phyloP scores from a whole-genome alignment of 2,797 vertebrate genomes.

The Syndactyla subalaris region DNA sequence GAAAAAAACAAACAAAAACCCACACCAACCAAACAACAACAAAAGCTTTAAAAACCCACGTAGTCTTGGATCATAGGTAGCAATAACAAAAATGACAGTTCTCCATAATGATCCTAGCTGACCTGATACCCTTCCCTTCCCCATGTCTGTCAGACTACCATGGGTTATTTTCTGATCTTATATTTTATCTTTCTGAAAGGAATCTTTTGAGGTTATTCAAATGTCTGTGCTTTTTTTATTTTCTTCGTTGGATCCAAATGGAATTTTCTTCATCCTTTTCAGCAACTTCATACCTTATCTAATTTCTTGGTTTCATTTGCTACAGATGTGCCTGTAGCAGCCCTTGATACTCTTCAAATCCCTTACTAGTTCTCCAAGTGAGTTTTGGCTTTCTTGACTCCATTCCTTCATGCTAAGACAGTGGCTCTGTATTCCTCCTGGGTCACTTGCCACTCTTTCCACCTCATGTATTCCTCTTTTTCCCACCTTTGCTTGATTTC shows the following conservation, averaged over 20 bases:
- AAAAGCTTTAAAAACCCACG: not conserved
- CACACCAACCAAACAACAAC: not conserved
- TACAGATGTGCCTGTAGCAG: not conserved
- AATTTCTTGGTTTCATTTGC: not conserved
- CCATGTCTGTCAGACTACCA: not conserved
- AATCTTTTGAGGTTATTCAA: not conserved
- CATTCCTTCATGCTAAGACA: not conserved
- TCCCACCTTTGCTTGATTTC: not conserved
- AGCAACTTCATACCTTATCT: not conserved
- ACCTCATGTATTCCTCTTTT: not conserved
- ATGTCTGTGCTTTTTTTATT: not conserved
- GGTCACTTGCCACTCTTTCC: not conserved
- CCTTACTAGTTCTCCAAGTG: fast-evolving
- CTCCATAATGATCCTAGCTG: not conserved
- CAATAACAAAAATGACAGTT: not conserved
- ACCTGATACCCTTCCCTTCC: not conserved
- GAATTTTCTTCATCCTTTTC: not conserved
- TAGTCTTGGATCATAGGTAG: not conserved
- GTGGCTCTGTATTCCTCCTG: not conserved
- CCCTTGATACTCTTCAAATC: not conserved
- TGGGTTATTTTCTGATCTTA: not conserved
- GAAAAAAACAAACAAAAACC: not conserved
- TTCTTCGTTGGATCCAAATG: not conserved
- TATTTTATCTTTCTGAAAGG: not conserved
- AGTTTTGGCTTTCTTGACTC: not conserved